These are phyloP conservation scores for Xyliphius kryptos DNA, from an alignment of 2,113 vertebrate species.

Conservation along the genomic window DNA sequence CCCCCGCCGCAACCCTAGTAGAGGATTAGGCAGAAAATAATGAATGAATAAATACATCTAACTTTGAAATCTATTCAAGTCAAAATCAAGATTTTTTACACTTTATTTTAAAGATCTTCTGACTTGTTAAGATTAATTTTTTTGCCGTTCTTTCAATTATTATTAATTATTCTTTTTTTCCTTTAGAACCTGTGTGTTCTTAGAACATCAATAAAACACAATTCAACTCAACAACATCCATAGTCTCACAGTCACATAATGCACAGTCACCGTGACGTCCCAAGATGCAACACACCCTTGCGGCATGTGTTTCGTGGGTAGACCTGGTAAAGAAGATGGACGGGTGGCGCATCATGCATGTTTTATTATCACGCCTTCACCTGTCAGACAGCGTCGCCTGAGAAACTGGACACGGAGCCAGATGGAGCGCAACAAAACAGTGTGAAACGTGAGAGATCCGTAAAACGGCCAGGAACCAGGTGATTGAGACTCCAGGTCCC, in stretches of 20 bases:
- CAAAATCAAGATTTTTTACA: no score
- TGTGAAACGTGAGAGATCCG: not conserved
- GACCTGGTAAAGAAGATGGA: conserved; percentile 17
- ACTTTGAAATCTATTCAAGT: no score
- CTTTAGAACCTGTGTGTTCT: no score
- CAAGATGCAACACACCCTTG: conserved; percentile 2
- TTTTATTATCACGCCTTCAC: conserved; percentile 54
- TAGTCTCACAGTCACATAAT: conserved; percentile 34
- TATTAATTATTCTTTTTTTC: no score
- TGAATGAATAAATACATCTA: no score
- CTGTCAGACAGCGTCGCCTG: conserved; percentile 43
- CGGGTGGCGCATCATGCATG: conserved; percentile 48
- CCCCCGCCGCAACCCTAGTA: no score
- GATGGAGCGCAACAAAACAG: not conserved
- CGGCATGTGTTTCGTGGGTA: not conserved
- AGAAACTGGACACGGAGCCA: conserved; percentile 10
- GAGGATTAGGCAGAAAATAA: no score
- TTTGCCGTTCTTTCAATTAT: no score
- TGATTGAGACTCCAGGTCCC: not conserved
- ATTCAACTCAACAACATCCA: no score
- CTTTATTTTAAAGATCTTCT: no score
- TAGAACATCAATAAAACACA: no score
- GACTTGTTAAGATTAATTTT: no score
- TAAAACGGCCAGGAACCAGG: not conserved
- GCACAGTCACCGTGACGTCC: conserved; percentile 51